phyloP scores from a whole-genome alignment of 2,888 invertebrate species.

The Peribatodes rhomboidaria region DNA sequence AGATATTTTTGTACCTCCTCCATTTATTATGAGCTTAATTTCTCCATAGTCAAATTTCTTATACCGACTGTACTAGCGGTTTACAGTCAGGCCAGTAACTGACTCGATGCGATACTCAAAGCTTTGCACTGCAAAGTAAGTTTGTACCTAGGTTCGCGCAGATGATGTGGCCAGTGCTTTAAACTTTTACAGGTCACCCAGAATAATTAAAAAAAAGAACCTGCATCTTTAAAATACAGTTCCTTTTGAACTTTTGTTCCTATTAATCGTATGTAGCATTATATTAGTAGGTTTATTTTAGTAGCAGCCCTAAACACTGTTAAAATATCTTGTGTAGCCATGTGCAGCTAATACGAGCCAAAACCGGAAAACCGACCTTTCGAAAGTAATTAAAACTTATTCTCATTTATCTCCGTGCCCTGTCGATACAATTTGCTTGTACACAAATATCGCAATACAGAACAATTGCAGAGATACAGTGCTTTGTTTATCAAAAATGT shows the following conservation, averaged over 20 bases:
- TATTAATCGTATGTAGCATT: too few species aligned
- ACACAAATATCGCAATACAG: constrained; percentile 31
- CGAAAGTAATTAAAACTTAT: constrained; percentile 77
- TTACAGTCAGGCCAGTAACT: too few species aligned
- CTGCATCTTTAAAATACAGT: too few species aligned
- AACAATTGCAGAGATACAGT: constrained; percentile 9
- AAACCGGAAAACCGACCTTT: constrained; percentile 43
- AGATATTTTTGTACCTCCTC: not conserved
- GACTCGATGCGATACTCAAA: too few species aligned
- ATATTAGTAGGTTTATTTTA: not conserved
- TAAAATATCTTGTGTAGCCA: constrained; percentile 30
- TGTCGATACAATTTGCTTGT: constrained; percentile 56
- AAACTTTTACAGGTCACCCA: too few species aligned
- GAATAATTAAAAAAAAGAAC: too few species aligned
- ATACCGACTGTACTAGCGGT: too few species aligned
- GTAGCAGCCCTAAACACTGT: constrained; percentile 6
- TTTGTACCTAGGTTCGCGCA: too few species aligned
- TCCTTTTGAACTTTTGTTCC: too few species aligned
- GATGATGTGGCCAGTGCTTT: too few species aligned
- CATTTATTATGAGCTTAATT: not conserved
- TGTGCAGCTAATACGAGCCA: constrained; percentile 41
- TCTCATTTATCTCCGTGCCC: constrained; percentile 64
- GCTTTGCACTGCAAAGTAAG: too few species aligned
- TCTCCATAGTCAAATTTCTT: not conserved
- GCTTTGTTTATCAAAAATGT: not conserved